A percentile compares a stretch with the other conserved stretches of the same genome.
Conservation (phyloP, 2,113 vertebrate species). For the Motacilla alba region DNA sequence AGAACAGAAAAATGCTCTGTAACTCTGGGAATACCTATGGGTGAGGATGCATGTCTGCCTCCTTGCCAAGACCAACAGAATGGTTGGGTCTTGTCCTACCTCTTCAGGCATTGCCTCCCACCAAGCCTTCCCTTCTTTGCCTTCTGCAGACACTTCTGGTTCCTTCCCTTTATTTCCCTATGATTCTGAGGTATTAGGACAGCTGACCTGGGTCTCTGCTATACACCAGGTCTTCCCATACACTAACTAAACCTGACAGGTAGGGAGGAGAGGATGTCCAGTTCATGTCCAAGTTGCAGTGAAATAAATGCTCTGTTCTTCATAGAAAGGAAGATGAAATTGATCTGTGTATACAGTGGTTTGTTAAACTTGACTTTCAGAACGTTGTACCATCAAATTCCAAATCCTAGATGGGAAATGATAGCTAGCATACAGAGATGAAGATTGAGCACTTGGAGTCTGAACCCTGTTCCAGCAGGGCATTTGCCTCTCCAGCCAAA, state of each 20-base stretch:
- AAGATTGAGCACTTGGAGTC: neutral
- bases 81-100: neutral
- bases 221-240: neutral
- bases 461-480: neutral
- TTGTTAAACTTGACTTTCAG: neutral
- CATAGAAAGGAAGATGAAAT: neutral
- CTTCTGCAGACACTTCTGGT: neutral
- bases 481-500: neutral
- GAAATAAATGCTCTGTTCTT: neutral
- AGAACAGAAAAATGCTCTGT: neutral
- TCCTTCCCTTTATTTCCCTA: neutral
- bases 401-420: neutral
- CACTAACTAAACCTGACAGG: neutral
- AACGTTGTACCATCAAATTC: neutral
- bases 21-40: neutral
- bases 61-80: neutral
- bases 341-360: neutral
- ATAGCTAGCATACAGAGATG: neutral
- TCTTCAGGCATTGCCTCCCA: neutral
- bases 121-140: neutral
- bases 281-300: neutral
- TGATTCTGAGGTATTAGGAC: neutral
- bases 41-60: neutral
- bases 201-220: neutral
- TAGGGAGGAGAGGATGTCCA: neutral